phyloP scores from a whole-genome alignment of 2,888 invertebrate genomes.

The Orchesellides sinensis region DNA sequence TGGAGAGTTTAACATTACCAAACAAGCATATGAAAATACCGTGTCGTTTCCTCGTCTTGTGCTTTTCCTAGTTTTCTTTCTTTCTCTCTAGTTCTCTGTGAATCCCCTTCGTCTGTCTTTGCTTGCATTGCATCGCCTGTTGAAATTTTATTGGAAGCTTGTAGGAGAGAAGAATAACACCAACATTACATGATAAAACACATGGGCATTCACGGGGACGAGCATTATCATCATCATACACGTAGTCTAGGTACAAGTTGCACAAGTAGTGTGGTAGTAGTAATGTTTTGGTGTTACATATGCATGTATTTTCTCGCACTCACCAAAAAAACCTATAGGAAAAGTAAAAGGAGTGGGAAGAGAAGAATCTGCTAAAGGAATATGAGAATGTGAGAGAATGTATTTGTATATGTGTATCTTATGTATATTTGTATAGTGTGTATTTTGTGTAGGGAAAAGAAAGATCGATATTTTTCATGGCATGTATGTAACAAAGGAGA shows the following conservation, averaged over 20 bases:
- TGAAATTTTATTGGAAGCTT: slow-evolving; percentile 57
- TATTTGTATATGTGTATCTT: background rate
- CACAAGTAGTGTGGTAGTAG: too few species aligned
- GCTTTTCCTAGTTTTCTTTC: slow-evolving; percentile 5
- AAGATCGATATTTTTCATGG: slow-evolving; percentile 72
- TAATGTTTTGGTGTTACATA: slow-evolving; percentile 43
- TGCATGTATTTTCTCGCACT: slow-evolving; percentile 56
- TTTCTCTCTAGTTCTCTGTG: slow-evolving; percentile 1
- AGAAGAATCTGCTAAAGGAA: slow-evolving; percentile 1
- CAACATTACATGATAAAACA: slow-evolving; percentile 57
- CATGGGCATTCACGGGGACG: slow-evolving; percentile 55
- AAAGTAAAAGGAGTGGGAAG: background rate
- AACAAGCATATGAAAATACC: background rate
- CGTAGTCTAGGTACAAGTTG: too few species aligned
- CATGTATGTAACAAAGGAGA: slow-evolving; percentile 72
- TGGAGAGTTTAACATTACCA: background rate
- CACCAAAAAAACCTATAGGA: slow-evolving; percentile 27
- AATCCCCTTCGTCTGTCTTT: too few species aligned
- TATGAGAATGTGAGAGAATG: background rate
- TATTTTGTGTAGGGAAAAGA: background rate
- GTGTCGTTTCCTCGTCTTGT: too few species aligned
- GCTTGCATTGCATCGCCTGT: slow-evolving; percentile 46
- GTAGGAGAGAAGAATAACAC: slow-evolving; percentile 52
- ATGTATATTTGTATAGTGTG: too few species aligned
- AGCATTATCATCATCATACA: too few species aligned